Evolutionary conservation across 2,797 vertebrate species (phyloP).

Genomic region (Margarornis squamiger): DNA sequence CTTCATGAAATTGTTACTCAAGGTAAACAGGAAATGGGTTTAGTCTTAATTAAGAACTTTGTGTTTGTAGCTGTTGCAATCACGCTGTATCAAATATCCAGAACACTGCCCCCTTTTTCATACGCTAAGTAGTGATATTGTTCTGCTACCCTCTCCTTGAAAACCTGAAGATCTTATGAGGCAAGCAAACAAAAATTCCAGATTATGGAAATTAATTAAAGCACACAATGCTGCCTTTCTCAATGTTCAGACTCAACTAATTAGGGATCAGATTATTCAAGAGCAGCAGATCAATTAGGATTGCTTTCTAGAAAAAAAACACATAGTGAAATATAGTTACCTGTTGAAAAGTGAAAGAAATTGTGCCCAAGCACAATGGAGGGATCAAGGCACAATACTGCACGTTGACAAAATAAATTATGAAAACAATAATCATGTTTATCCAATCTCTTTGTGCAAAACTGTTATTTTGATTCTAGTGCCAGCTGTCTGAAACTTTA

Average conservation of each 20-base stretch:
- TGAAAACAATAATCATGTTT: slow-evolving; percentile 84
- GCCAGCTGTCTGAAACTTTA: slow-evolving; percentile 86
- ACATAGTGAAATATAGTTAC: slow-evolving; percentile 63
- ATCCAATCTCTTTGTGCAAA: slow-evolving; percentile 79
- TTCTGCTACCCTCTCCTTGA: neutral
- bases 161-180: slow-evolving; percentile 35
- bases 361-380: slow-evolving; percentile 31
- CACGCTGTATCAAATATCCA: neutral
- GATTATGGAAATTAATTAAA: slow-evolving; percentile 72
- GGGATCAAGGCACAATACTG: slow-evolving; percentile 64
- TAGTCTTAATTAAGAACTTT: slow-evolving; percentile 21
- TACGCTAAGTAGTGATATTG: neutral
- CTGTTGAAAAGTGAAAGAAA: slow-evolving; percentile 74
- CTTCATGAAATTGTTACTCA: neutral
- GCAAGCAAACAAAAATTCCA: slow-evolving; percentile 51
- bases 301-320: neutral
- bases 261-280: slow-evolving; percentile 63
- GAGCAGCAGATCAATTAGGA: slow-evolving; percentile 46
- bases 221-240: slow-evolving; percentile 47
- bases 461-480: slow-evolving; percentile 82
- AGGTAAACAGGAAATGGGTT: slow-evolving; percentile 19
- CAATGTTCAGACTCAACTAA: neutral
- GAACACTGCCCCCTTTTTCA: neutral
- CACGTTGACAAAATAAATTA: slow-evolving; percentile 77
- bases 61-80: neutral